A percentile compares a stretch with the other conserved stretches of the same genome.
Evolutionary conservation across 2,113 vertebrate species (phyloP).

Genomic region (Isurus oxyrinchus): DNA sequence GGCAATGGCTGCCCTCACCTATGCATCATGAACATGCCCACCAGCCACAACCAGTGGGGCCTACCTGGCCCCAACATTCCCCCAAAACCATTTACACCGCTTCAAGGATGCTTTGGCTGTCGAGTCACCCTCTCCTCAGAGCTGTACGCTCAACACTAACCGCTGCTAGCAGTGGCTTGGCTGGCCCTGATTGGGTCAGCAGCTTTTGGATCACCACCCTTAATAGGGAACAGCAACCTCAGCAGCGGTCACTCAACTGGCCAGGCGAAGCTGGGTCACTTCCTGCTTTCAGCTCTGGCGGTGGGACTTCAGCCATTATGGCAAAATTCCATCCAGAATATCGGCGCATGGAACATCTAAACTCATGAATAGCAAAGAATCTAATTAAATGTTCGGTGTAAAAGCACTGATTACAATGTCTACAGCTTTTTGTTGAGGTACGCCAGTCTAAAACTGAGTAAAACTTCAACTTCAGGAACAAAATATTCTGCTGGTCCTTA

Average conservation of each 20-base stretch:
- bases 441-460: no score
- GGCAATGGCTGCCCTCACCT: not conserved
- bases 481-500: not conserved
- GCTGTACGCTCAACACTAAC: not conserved
- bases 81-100: not conserved
- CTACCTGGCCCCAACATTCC: not conserved
- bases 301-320: not conserved
- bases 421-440: not conserved
- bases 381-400: not conserved
- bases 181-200: not conserved
- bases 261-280: not conserved
- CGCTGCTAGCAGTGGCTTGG: not conserved
- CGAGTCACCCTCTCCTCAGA: not conserved
- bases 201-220: not conserved
- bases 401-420: not conserved
- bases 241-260: no score
- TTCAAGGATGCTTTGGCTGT: not conserved
- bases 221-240: no score
- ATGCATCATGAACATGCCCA: not conserved
- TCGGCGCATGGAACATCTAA: not conserved
- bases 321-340: not conserved
- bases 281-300: not conserved
- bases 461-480: not conserved
- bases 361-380: not conserved
- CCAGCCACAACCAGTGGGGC: not conserved